Conservation (phyloP, 2,797 vertebrate genomes). For the Anabas testudineus region DNA sequence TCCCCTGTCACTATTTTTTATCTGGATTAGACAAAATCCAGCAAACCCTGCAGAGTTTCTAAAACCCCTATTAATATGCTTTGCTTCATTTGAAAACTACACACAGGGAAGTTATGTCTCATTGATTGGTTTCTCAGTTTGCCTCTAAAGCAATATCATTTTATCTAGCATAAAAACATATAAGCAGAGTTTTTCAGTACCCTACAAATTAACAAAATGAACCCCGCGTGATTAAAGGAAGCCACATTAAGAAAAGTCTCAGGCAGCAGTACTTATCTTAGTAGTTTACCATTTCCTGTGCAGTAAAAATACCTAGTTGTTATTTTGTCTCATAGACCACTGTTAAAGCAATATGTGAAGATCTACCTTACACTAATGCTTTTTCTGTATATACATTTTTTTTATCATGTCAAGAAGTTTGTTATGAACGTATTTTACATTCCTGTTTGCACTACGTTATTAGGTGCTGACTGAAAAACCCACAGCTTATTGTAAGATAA, state of each 20-base stretch:
- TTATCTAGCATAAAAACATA: constrained; percentile 23
- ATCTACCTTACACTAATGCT: constrained; percentile 30
- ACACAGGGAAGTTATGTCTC: constrained; percentile 10
- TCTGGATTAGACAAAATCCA: constrained; percentile 34
- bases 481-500: constrained; percentile 16
- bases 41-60: constrained; percentile 19
- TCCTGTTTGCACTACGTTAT: constrained; percentile 48
- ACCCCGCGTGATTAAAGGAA: constrained; percentile 31
- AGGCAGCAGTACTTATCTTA: constrained; percentile 37
- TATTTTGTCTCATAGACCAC: constrained; percentile 41
- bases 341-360: constrained; percentile 68
- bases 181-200: constrained; percentile 35
- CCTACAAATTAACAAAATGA: neutral
- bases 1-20: constrained; percentile 21
- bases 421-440: constrained; percentile 47
- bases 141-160: constrained; percentile 24
- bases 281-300: constrained; percentile 24
- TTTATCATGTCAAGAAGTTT: constrained; percentile 28
- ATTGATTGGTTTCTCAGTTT: constrained; percentile 8
- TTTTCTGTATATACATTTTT: constrained; percentile 26
- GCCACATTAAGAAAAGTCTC: constrained; percentile 37
- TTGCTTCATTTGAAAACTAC: constrained; percentile 32
- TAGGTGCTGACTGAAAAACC: constrained; percentile 29
- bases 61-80: constrained; percentile 6
- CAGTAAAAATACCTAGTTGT: constrained; percentile 16